Evolutionary conservation across 2,888 invertebrate species (phyloP).

Genomic region (Caenorhabditis wallacei): DNA sequence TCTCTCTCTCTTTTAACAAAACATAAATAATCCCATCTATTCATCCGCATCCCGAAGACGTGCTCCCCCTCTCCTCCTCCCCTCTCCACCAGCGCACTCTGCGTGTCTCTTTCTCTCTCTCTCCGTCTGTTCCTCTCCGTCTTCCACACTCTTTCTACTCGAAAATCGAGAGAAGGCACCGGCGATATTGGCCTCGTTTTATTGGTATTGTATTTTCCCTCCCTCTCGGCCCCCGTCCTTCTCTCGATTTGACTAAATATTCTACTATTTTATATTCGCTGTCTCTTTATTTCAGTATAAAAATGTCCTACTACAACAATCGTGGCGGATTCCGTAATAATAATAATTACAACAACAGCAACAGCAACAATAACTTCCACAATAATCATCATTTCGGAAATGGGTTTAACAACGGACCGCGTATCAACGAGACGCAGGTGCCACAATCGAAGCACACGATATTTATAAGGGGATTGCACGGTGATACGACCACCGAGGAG

Average conservation of each 20-base stretch:
- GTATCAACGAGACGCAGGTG: slow-evolving; percentile 80
- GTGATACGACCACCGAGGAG: slow-evolving; percentile 73
- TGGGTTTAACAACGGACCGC: slow-evolving; percentile 22
- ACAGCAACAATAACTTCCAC: too few species aligned
- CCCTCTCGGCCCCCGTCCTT: background rate
- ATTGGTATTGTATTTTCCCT: background rate
- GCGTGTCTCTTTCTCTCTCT: background rate
- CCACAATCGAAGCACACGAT: slow-evolving; percentile 81
- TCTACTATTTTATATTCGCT: background rate
- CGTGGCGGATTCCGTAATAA: slow-evolving; percentile 42
- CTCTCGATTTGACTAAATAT: background rate
- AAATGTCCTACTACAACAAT: slow-evolving; percentile 20
- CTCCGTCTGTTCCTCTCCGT: background rate
- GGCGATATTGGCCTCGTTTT: background rate
- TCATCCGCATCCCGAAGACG: too few species aligned
- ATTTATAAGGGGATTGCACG: slow-evolving; percentile 77
- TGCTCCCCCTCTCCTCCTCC: background rate
- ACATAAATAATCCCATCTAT: too few species aligned
- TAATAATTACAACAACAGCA: background rate
- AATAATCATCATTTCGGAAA: background rate
- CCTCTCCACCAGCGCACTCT: too few species aligned
- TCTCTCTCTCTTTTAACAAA: too few species aligned
- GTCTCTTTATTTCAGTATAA: background rate
- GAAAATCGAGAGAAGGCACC: background rate
- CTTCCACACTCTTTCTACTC: background rate